Base-by-base conservation (phyloP, 1,140 invertebrate genomes). In the Zaprionus ghesquierei region DNA sequence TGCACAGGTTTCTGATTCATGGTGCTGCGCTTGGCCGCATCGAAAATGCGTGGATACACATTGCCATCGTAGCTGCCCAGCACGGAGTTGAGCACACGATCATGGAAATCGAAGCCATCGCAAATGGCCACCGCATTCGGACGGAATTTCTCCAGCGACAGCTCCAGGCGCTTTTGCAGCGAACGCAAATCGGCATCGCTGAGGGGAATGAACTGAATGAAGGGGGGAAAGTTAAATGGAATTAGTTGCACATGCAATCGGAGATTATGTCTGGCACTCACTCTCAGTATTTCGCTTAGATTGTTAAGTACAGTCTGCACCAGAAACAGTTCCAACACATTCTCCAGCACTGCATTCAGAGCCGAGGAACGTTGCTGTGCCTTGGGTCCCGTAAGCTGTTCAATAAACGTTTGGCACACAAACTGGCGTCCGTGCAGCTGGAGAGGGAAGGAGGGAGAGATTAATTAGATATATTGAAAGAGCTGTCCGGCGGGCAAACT, bases 31-130 rank as follows among this genome's bases (percentile, higher is more conserved):
- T 95, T 94, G 1, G 98, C 97, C 90, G 96, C 97, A 53, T 96
- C 94, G 81, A 96, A 97, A 5, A 99, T 92, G 54, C 97, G 94
- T 80, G 97, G 95, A 92, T 99, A 99, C 8, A 98, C 97, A 64
- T 97, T 95, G 6, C 98, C 98, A 92, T 99, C 98, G 87, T 96
- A 98, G 20, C 96, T 94, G 6, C 98, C 98, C 13, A 99, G 92
- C 1, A 96, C 95, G 5, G 97, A 98, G 29, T 94, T 93, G 1
- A 99, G 92, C 41, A 97, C 94, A 79, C 95, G 94, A 91, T 99
- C 98, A n/a, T 94, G 93, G 54, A 97, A 94, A 90, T 98, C 97
- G 77, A 98, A 99, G 3, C 96, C 95, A 92, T 99, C 98, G 0
- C 98, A 98, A 6, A 99, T 93, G 9, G 95, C 95, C 0, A 99